A percentile compares a stretch with the other conserved stretches of the same genome.
Evolutionary conservation across 2,113 vertebrate genomes (phyloP).

Genomic region (Cyrtonyx montezumae): DNA sequence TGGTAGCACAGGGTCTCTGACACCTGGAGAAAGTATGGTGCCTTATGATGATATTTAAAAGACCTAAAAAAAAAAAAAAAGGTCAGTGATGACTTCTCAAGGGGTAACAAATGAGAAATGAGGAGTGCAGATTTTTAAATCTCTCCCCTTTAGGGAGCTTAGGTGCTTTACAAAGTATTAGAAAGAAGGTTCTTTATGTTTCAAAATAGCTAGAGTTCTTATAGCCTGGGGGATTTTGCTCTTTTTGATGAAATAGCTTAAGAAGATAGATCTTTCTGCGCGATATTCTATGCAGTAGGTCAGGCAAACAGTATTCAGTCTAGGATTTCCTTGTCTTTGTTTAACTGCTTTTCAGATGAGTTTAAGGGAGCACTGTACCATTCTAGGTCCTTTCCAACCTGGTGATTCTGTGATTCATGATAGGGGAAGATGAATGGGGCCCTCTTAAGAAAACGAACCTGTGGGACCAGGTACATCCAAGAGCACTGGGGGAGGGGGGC

Average conservation of each 20-base stretch:
- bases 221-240: neutral
- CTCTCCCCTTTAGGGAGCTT: conserved; percentile 30
- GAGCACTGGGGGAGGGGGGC: neutral
- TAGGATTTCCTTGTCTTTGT: neutral
- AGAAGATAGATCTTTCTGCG: neutral
- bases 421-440: neutral
- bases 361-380: neutral
- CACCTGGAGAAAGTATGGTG: neutral
- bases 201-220: conserved; percentile 14
- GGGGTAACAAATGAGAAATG: conserved; percentile 30
- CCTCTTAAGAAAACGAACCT: neutral
- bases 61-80: neutral
- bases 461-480: neutral
- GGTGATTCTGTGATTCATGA: no score
- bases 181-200: conserved; percentile 22
- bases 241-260: neutral
- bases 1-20: neutral
- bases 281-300: neutral
- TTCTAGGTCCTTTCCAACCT: no score
- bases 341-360: neutral
- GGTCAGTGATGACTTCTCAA: neutral
- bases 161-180: neutral
- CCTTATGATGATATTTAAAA: conserved; percentile 16
- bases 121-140: conserved; percentile 29
- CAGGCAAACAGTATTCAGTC: neutral